These are phyloP conservation scores for Melanchra persicariae DNA, from an alignment of 2,888 invertebrate genomes.

Conservation along the genomic window DNA sequence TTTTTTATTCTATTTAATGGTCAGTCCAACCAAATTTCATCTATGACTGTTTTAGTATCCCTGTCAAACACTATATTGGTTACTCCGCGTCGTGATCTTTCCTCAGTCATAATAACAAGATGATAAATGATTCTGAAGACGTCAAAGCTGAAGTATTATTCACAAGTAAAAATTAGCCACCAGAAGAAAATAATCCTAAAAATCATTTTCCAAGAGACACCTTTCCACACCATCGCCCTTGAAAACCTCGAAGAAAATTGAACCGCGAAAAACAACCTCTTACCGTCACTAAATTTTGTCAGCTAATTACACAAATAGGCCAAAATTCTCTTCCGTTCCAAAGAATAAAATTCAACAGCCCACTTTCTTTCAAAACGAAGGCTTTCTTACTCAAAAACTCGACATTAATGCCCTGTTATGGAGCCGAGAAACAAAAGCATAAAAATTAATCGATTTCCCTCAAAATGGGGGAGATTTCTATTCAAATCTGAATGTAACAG, in stretches of 20 bases:
- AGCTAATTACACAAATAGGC: slow-evolving; percentile 59
- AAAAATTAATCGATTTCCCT: slow-evolving; percentile 64
- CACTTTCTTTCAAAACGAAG: slow-evolving; percentile 58
- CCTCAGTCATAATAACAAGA: not conserved
- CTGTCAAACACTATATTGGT: not conserved
- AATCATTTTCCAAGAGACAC: slow-evolving; percentile 27
- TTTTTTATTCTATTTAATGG: no score
- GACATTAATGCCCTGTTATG: slow-evolving; percentile 58
- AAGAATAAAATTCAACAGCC: slow-evolving; percentile 59
- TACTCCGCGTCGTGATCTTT: not conserved
- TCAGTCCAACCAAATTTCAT: no score
- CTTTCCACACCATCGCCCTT: slow-evolving; percentile 37
- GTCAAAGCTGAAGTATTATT: slow-evolving; percentile 18
- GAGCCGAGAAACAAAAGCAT: slow-evolving; percentile 58
- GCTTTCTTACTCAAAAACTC: slow-evolving; percentile 59
- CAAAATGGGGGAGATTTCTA: slow-evolving; percentile 39
- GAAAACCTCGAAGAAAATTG: slow-evolving; percentile 31
- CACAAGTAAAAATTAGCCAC: not conserved
- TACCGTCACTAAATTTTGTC: slow-evolving; percentile 52
- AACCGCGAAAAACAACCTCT: slow-evolving; percentile 42
- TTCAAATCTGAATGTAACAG: slow-evolving; percentile 54
- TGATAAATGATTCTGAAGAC: not conserved
- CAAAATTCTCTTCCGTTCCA: slow-evolving; percentile 46
- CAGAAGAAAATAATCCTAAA: slow-evolving; percentile 17
- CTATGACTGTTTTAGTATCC: not conserved